Conservation (phyloP, 2,888 invertebrate species). For the Dastarcus helophoroides region DNA sequence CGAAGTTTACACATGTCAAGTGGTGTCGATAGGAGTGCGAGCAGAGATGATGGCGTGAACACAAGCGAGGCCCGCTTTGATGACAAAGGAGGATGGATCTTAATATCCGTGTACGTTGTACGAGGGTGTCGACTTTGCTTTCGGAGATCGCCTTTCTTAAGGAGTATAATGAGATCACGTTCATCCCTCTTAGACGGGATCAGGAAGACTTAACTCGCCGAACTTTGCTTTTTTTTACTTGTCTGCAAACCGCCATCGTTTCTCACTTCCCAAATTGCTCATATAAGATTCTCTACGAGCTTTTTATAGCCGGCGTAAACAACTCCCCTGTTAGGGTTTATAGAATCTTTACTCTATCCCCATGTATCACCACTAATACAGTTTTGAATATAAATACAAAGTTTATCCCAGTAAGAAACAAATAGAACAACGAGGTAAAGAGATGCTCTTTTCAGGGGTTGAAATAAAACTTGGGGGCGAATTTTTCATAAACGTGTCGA, state of each 20-base stretch:
- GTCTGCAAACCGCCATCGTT: constrained; percentile 4
- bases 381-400: too few relatives aligned
- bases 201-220: constrained; percentile 32
- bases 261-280: too few relatives aligned
- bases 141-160: constrained; percentile 38
- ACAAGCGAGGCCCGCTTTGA: constrained; percentile 32
- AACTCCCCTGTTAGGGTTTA: too few relatives aligned
- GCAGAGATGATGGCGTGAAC: constrained; percentile 25
- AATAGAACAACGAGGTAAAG: too few relatives aligned
- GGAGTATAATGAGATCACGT: constrained; percentile 40
- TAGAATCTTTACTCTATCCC: too few relatives aligned
- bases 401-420: too few relatives aligned
- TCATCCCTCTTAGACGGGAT: constrained; percentile 38
- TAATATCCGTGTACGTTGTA: constrained; percentile 32
- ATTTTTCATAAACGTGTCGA: constrained; percentile 19
- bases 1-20: constrained; percentile 28
- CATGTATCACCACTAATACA: too few relatives aligned
- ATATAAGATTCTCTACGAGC: too few relatives aligned
- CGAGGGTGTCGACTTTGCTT: constrained; percentile 36
- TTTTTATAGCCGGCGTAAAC: too few relatives aligned
- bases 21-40: constrained; percentile 31
- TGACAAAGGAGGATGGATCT: constrained; percentile 33
- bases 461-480: too few relatives aligned
- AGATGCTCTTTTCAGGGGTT: too few relatives aligned
- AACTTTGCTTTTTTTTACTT: constrained; percentile 28